These are phyloP conservation scores for Zaprionus ghesquierei DNA, from an alignment of 1,140 invertebrate genomes.

Conservation along the genomic window DNA sequence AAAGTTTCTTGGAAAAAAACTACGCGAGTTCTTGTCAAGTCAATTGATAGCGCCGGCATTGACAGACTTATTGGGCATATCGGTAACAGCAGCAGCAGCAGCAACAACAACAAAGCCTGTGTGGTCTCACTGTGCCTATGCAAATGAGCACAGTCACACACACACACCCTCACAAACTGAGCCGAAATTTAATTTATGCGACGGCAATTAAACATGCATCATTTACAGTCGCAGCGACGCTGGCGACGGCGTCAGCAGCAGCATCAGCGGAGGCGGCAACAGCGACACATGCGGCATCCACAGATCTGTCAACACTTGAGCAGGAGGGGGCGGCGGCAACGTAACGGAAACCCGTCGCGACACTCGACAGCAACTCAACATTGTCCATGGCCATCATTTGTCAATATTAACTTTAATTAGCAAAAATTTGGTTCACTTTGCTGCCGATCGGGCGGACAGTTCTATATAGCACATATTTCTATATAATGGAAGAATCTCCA, in stretches of 20 bases:
- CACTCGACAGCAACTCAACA: conserved; percentile 59
- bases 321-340: conserved; percentile 17
- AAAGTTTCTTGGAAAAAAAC: conserved; percentile 33
- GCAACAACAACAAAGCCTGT: conserved; percentile 50
- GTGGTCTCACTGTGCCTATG: conserved; percentile 45
- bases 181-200: conserved; percentile 78
- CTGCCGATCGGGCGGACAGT: neutral
- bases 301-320: conserved; percentile 68
- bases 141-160: conserved; percentile 46
- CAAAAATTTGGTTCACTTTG: conserved; percentile 41
- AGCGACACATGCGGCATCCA: conserved; percentile 64
- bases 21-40: conserved; percentile 27
- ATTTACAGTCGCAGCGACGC: conserved; percentile 64
- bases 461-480: neutral
- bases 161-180: conserved; percentile 34
- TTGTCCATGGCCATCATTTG: conserved; percentile 72
- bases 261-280: conserved; percentile 63
- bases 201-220: conserved; percentile 79
- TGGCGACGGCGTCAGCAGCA: conserved; percentile 44
- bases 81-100: conserved; percentile 6
- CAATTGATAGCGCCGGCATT: conserved; percentile 36
- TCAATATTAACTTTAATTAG: conserved; percentile 80
- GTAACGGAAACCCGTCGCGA: conserved; percentile 31
- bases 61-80: conserved; percentile 48
- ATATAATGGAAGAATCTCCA: conserved; percentile 17